Base-by-base conservation (phyloP, 1,140 invertebrate genomes). In the Listronotus bonariensis region DNA sequence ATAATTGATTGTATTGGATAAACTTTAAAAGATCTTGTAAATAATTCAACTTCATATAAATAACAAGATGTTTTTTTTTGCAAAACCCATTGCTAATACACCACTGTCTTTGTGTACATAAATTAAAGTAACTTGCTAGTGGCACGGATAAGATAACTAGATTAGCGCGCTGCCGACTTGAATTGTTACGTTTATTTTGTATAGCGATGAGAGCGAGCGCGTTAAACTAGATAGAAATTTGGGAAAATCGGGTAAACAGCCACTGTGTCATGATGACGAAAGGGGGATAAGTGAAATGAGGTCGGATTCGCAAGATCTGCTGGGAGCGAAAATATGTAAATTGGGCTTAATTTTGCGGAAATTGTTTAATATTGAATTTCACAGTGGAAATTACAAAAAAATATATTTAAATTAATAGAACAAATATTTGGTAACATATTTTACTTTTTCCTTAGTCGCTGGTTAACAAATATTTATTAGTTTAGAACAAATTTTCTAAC, bases 131-230 rank as follows among this genome's bases (percentile, higher is more conserved):
- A 51, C 59, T 56, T 17, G 32, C 15, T 46, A 52, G 41, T 55
- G 61, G 43, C 52, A 32, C 43, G 53, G 51, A 64, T 64, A 56
- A 64, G 61, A 64, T 64, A 64, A 64, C 61, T 64, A 56, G 61
- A 64, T 64, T 64, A 64, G 53, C 61, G 51, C 52, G 51, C 43
- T 52, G 36, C 52, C 61, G 40, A 55, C 14, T 48, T 56, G 61
- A 64, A 64, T 64, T 64, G 52, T 62, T 62, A 62, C 53, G 61
- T 64, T 64, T 64, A 64, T 64, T 64, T 64, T 64, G 51, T 41
- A 42, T 42, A 45, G 42, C 36, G 55, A 58, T 58, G 55, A 58
- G 55, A 64, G 31, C 48, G 57, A 51, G 41, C 41, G 36, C 61
- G 61, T 64, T 55, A 56, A 64, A 64, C 51, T 52, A 64, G 45